A percentile compares a stretch with the other conserved stretches of the same genome.
Evolutionary conservation across 2,797 vertebrate species (phyloP).

Genomic region (Gymnocypris eckloni): DNA sequence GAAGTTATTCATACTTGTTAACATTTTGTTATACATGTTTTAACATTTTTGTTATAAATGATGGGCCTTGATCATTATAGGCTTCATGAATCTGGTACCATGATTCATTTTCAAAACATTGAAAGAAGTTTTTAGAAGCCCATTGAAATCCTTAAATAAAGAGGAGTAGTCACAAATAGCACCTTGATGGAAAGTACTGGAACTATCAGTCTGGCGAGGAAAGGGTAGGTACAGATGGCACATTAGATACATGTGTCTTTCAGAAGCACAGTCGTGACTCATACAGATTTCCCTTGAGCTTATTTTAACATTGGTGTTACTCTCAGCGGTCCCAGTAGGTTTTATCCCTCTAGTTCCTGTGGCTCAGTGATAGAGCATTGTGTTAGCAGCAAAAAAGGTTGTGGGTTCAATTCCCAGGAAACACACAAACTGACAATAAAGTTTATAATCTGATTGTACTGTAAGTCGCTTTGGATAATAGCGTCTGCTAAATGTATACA

Average conservation of each 20-base stretch:
- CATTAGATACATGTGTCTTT: slow-evolving; percentile 26
- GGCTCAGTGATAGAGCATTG: too few species aligned
- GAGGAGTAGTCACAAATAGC: neutral
- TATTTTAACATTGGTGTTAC: slow-evolving; percentile 1
- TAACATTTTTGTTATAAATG: neutral
- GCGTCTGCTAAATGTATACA: too few species aligned
- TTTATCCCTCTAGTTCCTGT: neutral
- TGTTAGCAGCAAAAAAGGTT: too few species aligned
- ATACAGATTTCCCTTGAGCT: slow-evolving; percentile 12
- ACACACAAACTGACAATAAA: too few species aligned
- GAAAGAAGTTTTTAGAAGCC: neutral
- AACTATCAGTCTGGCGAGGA: neutral
- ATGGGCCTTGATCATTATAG: neutral
- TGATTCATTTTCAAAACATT: neutral
- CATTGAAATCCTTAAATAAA: neutral
- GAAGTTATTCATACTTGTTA: neutral
- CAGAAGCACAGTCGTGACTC: slow-evolving; percentile 53
- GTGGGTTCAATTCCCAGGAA: too few species aligned
- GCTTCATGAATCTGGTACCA: neutral
- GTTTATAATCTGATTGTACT: too few species aligned
- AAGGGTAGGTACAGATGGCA: neutral
- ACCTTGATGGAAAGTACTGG: slow-evolving; percentile 44
- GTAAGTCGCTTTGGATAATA: too few species aligned
- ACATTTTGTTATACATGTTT: neutral
- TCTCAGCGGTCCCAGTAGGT: slow-evolving; percentile 4